These are phyloP conservation scores for Pollimyrus isidori DNA, from an alignment of 2,113 vertebrate genomes.

Conservation along the genomic window DNA sequence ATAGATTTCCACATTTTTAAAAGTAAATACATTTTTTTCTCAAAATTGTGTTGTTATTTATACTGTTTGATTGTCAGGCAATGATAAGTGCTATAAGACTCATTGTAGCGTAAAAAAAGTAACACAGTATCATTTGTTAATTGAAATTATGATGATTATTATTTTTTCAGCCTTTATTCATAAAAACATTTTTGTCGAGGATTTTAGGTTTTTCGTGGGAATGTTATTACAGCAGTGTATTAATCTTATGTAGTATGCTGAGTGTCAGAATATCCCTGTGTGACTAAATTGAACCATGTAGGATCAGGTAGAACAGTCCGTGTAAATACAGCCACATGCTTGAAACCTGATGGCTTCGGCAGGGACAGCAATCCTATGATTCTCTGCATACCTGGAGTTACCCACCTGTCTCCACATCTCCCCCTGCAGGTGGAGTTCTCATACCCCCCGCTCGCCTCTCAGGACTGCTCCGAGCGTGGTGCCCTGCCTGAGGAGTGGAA, in stretches of 20 bases:
- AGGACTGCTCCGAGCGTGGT: conserved; percentile 79
- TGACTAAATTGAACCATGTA: background rate
- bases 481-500: conserved; percentile 88
- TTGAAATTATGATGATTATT: background rate
- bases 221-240: background rate
- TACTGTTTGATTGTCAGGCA: background rate
- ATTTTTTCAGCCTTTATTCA: background rate
- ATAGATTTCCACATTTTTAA: background rate
- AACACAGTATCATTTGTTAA: background rate
- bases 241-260: background rate
- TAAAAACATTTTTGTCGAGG: background rate
- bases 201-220: background rate
- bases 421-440: conserved; percentile 83
- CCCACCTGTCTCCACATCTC: background rate
- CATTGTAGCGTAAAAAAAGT: background rate
- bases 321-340: background rate
- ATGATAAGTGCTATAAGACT: background rate
- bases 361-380: background rate
- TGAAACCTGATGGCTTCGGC: background rate
- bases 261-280: background rate
- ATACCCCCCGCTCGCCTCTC: conserved; percentile 79
- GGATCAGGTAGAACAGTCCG: background rate
- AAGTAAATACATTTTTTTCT: background rate
- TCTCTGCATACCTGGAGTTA: background rate
- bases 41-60: background rate